Evolutionary conservation across 2,888 invertebrate species (phyloP), one percentile per base, ranked within the genome.

Genomic region (Rhagophthalmus giganteus): DNA sequence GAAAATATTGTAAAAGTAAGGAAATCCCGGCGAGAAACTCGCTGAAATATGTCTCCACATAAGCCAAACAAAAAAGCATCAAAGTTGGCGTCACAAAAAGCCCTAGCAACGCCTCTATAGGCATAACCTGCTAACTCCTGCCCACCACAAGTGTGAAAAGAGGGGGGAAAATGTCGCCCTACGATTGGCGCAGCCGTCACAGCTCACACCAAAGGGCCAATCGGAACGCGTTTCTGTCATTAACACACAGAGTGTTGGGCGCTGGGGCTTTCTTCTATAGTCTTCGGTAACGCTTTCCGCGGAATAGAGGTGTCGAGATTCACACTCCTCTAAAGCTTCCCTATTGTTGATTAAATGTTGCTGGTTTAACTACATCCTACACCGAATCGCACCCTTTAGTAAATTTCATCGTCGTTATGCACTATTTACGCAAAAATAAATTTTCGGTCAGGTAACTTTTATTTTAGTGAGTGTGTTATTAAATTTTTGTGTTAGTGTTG

Each of bases 121-220:
- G 72, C 71, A 69, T 72, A 70, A 72, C 73, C 71, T 63, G 65
- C 65, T 64, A 70, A 68, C 71, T 69, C 72, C 72, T 63, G 70
- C 73, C 74, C 73, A 70, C 70, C 67, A 54, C 62, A 68, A 67
- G 73, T 73, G 74, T 73, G 71, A 74, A 74, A 75, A 70, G 68
- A 67, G 75, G 70, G 73, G 75, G 75, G 71, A 70, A 57, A 58
- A 67, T 69, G 70, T 70, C 76, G 74, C 76, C 73, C 62, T 49
- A 54, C 69, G 60, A 74, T 75, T 74, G 74, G 74, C 62, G 65
- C 58, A 60, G 61, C 62, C 65, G 71, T 67, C 66, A 64, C 62
- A 63, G 67, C 69, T 67, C 67, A 70, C 72, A 68, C 70, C 68
- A 58, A 55, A 46, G 65, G 63, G 61, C 75, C 75, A 75, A 75